Evolutionary conservation across 2,797 vertebrate genomes (phyloP).

Genomic region (Danio choprae): DNA sequence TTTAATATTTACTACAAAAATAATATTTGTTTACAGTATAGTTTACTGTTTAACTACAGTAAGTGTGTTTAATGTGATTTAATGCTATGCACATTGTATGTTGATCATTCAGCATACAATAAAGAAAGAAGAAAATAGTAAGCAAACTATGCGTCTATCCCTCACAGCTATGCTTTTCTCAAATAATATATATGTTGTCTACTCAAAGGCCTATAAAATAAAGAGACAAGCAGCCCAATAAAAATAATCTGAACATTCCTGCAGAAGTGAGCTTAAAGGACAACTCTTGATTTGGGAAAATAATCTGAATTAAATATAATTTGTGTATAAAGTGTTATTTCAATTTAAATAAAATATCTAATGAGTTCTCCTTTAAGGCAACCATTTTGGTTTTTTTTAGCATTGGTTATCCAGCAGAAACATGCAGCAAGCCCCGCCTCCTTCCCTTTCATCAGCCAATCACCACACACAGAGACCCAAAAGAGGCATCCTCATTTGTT

Average conservation of each 20-base stretch:
- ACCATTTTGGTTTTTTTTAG: conserved; percentile 34
- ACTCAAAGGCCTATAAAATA: conserved; percentile 1
- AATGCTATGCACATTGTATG: background rate
- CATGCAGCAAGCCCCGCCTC: conserved; percentile 68
- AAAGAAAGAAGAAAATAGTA: background rate
- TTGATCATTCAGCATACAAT: background rate
- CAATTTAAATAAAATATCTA: background rate
- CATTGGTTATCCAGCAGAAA: conserved; percentile 49
- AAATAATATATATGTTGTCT: background rate
- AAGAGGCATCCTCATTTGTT: background rate
- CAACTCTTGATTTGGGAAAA: conserved; percentile 9
- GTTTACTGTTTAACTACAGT: too few species aligned
- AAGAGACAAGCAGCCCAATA: conserved; percentile 6
- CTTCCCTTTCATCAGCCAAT: conserved; percentile 22
- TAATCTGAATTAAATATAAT: background rate
- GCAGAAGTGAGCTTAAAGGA: conserved; percentile 42
- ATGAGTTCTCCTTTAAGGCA: conserved; percentile 63
- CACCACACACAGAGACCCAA: conserved; percentile 3
- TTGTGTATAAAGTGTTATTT: background rate
- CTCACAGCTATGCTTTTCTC: conserved; percentile 1
- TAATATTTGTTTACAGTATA: too few species aligned
- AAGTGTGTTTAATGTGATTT: background rate
- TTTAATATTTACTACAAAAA: too few species aligned
- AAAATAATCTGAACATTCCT: background rate
- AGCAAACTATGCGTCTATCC: background rate